These are phyloP conservation scores for Amphimedon queenslandica DNA, from an alignment of 37 sponge, comb jelly and placozoan species.

Conservation along the genomic window DNA sequence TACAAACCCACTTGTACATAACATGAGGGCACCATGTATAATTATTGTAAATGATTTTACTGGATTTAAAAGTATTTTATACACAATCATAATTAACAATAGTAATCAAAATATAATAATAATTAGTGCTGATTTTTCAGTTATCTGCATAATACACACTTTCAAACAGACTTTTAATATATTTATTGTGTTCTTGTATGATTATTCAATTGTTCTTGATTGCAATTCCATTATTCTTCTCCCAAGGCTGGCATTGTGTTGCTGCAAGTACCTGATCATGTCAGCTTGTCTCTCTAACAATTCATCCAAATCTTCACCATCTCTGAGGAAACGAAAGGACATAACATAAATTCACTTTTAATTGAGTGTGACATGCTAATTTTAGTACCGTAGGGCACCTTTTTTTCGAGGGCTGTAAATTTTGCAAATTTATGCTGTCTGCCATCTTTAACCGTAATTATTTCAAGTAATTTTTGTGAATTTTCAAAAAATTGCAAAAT, in stretches of 20 bases:
- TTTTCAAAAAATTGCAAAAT: too few species aligned
- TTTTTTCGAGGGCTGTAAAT: too few species aligned
- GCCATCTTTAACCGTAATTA: too few species aligned
- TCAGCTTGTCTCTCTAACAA: slow-evolving; percentile 90
- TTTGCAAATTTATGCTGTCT: too few species aligned
- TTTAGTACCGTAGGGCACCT: too few species aligned
- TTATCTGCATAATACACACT: too few species aligned
- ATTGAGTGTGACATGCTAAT: too few species aligned
- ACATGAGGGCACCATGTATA: neutral
- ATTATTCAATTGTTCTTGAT: slow-evolving; percentile 40
- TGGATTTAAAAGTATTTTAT: neutral
- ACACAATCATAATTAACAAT: too few species aligned
- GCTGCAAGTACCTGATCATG: slow-evolving; percentile 94
- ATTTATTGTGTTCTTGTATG: neutral
- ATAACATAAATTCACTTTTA: too few species aligned
- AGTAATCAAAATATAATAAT: neutral
- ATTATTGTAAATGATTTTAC: neutral
- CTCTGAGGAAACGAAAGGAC: slow-evolving; percentile 19
- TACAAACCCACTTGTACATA: too few species aligned
- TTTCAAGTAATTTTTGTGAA: too few species aligned
- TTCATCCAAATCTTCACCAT: slow-evolving; percentile 79
- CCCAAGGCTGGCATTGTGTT: slow-evolving; percentile 90
- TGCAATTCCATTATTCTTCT: slow-evolving; percentile 70
- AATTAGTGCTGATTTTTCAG: too few species aligned
- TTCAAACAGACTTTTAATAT: neutral